Percentiles rank a stretch among this genome's conserved stretches.
phyloP scores from a whole-genome alignment of 2,797 vertebrate species.

The Champsocephalus gunnari region DNA sequence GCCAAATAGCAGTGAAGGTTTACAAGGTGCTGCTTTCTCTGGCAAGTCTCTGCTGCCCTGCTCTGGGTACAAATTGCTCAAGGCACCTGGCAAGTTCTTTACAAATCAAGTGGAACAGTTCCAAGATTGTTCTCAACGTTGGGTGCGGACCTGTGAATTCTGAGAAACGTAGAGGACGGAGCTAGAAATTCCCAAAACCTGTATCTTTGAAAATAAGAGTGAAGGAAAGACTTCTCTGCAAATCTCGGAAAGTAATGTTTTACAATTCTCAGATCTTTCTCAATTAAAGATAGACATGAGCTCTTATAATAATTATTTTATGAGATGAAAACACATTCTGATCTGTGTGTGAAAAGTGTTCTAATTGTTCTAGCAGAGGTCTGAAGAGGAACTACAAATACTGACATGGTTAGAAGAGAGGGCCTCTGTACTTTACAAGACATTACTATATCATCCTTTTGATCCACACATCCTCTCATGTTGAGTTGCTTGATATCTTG shows the following conservation, averaged over 20 bases:
- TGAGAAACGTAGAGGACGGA: slow-evolving; percentile 10
- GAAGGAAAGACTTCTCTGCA: slow-evolving; percentile 8
- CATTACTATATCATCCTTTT: slow-evolving; percentile 41
- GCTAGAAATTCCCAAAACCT: slow-evolving; percentile 5
- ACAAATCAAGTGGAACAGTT: slow-evolving; percentile 20
- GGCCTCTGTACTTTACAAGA: slow-evolving; percentile 21
- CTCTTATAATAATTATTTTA: background rate
- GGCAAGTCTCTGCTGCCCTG: background rate
- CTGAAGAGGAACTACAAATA: slow-evolving; percentile 8
- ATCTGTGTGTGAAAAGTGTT: slow-evolving; percentile 18
- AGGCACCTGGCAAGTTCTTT: slow-evolving; percentile 13
- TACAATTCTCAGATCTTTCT: background rate
- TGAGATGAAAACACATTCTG: slow-evolving; percentile 9
- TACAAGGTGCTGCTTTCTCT: slow-evolving; percentile 12
- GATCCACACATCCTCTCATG: slow-evolving; percentile 40
- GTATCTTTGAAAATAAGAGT: slow-evolving; percentile 24
- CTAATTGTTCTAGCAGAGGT: background rate
- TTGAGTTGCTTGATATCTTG: slow-evolving; percentile 46
- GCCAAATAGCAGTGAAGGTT: background rate
- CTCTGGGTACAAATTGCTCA: background rate
- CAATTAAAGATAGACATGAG: background rate
- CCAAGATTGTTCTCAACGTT: slow-evolving; percentile 5
- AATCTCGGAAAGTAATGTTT: slow-evolving; percentile 9
- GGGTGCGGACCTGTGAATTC: slow-evolving; percentile 22
- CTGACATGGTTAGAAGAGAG: slow-evolving; percentile 25